Evolutionary conservation across 2,888 invertebrate genomes (phyloP).

Genomic region (Caenorhabditis angaria): DNA sequence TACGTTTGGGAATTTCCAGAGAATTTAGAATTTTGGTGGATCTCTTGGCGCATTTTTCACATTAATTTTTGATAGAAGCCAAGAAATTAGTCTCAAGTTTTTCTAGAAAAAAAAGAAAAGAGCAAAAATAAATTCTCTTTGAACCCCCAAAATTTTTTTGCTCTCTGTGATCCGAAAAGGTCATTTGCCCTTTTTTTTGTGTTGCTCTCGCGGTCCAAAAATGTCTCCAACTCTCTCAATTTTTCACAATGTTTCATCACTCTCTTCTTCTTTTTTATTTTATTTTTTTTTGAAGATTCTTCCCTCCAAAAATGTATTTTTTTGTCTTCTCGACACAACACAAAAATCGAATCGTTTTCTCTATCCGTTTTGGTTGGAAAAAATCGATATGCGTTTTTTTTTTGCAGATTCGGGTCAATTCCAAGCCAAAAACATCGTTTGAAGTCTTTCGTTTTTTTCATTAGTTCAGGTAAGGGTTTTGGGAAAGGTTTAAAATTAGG

Average conservation of each 20-base stretch:
- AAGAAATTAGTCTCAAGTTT: no score
- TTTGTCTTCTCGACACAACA: neutral
- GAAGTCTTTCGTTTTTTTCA: neutral
- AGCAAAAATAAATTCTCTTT: neutral
- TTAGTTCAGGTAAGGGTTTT: no score
- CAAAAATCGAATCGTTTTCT: neutral
- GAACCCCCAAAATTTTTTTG: neutral
- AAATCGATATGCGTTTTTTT: neutral
- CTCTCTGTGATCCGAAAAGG: neutral
- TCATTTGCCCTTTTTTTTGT: constrained; percentile 4
- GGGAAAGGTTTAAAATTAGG: no score
- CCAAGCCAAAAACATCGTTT: neutral
- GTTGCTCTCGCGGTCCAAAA: neutral
- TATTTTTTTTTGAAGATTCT: neutral
- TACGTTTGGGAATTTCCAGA: constrained; percentile 11
- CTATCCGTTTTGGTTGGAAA: neutral
- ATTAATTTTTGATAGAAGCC: no score
- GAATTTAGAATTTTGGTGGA: no score
- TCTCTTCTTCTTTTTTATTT: neutral
- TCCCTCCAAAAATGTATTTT: no score
- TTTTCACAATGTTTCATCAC: neutral
- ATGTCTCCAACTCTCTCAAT: neutral
- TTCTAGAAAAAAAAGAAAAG: no score
- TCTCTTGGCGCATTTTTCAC: no score
- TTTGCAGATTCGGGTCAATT: neutral